Base-by-base conservation (phyloP, 2,113 vertebrate species). In the Tichodroma muraria region DNA sequence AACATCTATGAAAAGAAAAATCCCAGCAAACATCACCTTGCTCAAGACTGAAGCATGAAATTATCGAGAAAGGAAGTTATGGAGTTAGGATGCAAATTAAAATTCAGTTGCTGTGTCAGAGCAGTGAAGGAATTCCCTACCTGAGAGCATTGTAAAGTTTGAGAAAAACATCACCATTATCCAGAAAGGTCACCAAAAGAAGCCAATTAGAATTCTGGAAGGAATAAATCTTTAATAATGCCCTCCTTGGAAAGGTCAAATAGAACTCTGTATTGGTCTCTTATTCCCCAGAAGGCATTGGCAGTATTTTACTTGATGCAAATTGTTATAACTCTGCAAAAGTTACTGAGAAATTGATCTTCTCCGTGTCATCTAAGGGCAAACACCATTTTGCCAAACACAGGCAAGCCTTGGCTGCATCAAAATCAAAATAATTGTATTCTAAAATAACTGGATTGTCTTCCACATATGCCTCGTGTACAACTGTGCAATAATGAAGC, bases 101-200 rank as follows among this genome's bases (percentile, higher is more conserved):
- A 94, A 94, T 95, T 95, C 89, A 47, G 31, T 47, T 89, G 40
- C 42, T 77, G 35, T 88, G 63, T 52, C 65, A 85, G 52, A 57
- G 28, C 37, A 89, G 44, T 2, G 11, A 94, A 88, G 80, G 91
- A 95, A 88, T 91, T 94, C 72, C 64, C 47, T 88, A 71, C 21
- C 76, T 95, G 76, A 94, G 64, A 94, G 31, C 52, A 33, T n/a
- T 94, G 87, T 87, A 85, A 94, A 93, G 44, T 85, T 42, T 88
- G 93, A 85, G 91, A 83, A 85, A 88, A 91, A 82, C 75, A 90
- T 82, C 25, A 56, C 71, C 52, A 22, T 91, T 93, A 95, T 42
- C 87, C 64, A 93, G 72, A 96, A 95, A 94, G 85, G 94, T 95
- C 94, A 95, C 64, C 40, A 86, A 68, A 88, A 94, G 87, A 85